Percentiles rank a stretch among this genome's conserved stretches.
Evolutionary conservation across 2,888 invertebrate genomes (phyloP).

Genomic region (Pycnomerus fuliginosus): DNA sequence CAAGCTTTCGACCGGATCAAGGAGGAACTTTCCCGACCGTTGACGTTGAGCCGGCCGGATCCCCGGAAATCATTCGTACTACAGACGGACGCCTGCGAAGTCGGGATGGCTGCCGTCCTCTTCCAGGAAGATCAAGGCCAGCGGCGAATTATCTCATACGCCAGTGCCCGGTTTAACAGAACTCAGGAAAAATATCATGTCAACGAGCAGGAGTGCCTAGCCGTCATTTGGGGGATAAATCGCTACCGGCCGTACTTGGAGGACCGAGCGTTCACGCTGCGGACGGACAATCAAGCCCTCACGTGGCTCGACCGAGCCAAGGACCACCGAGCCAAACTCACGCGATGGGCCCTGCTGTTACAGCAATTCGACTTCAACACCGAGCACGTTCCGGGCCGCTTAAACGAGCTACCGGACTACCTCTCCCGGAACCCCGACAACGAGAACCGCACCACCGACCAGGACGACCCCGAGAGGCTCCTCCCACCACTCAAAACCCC

Average conservation of each 20-base stretch:
- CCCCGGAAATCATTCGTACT: conserved; percentile 18
- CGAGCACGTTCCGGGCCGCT: conserved; percentile 22
- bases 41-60: conserved; percentile 23
- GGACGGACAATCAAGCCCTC: conserved; percentile 25
- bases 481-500: too few relatives aligned
- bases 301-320: conserved; percentile 21
- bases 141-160: conserved; percentile 23
- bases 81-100: conserved; percentile 30
- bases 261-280: conserved; percentile 22
- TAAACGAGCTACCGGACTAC: conserved; percentile 26
- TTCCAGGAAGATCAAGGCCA: conserved; percentile 18
- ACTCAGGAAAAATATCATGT: conserved; percentile 8
- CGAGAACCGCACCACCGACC: too few relatives aligned
- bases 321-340: conserved; percentile 19
- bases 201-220: conserved; percentile 30
- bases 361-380: conserved; percentile 27
- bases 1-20: neutral
- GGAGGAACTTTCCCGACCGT: neutral
- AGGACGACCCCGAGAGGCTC: too few relatives aligned
- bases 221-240: conserved; percentile 30
- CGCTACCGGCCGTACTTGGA: conserved; percentile 29
- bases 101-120: conserved; percentile 31
- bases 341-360: conserved; percentile 24
- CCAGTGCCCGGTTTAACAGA: conserved; percentile 15
- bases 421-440: conserved; percentile 22